Evolutionary conservation across 2,888 invertebrate genomes (phyloP).

Genomic region (Mythimna loreyi): DNA sequence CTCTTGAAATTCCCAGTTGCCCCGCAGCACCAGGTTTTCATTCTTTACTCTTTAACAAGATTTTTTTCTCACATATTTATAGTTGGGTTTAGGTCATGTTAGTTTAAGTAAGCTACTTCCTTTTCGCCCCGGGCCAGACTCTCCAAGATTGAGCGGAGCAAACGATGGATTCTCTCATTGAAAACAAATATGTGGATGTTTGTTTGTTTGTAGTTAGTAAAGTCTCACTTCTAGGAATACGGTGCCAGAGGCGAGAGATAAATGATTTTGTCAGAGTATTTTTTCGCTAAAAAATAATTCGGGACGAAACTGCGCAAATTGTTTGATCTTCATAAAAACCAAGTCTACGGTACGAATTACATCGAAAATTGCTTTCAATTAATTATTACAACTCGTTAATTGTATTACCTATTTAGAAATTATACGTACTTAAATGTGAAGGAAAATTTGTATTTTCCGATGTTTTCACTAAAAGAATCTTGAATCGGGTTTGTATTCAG

Average conservation of each 20-base stretch:
- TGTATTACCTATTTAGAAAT: neutral
- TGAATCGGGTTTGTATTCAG: constrained; percentile 23
- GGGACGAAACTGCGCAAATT: neutral
- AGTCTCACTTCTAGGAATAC: constrained; percentile 1
- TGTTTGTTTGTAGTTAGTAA: constrained; percentile 23
- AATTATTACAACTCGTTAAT: neutral
- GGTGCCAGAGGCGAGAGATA: neutral
- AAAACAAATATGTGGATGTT: constrained; percentile 14
- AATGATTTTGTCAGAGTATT: neutral
- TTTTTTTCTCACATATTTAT: neutral
- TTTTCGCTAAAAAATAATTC: neutral
- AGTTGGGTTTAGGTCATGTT: neutral
- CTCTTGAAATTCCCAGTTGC: constrained; percentile 21
- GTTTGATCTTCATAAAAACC: neutral
- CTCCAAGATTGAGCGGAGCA: constrained; percentile 2
- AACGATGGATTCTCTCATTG: constrained; percentile 11
- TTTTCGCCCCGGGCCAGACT: neutral
- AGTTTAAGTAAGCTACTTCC: neutral
- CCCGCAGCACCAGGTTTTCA: constrained; percentile 1
- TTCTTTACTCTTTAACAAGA: constrained; percentile 6
- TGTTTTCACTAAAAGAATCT: neutral
- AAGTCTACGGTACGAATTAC: neutral
- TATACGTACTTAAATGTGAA: neutral
- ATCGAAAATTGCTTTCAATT: neutral
- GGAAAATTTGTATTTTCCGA: neutral